Base-by-base conservation (phyloP, 2,113 vertebrate genomes). In the Eulemur macaco region DNA sequence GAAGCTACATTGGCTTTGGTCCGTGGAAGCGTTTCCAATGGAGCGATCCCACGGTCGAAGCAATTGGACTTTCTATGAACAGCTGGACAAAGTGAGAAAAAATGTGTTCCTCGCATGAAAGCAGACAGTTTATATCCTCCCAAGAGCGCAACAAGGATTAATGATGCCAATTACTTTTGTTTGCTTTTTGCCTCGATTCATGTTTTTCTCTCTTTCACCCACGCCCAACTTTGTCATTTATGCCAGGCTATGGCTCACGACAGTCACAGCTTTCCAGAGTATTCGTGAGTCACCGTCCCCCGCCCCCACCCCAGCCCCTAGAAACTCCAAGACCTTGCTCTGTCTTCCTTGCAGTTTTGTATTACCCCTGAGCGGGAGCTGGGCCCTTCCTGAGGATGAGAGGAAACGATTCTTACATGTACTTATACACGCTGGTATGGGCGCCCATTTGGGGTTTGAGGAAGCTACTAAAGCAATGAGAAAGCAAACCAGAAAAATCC, bases 121-220 rank as follows among this genome's bases (percentile, higher is more conserved):
- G 60, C 69, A 20, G 34, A 89, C 76, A 64, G 60, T 60, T 85
- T 13, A n/a, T 37, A 15, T 15, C 37, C 0, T 60, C n/a, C 87
- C 71, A 5, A 25, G 93, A 80, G 95, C 64, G 80, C 64, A 13
- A 12, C 20, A 0, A 0, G 31, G 71, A 95, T 82, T 88, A 73
- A 58, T 5, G 52, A 74, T 10, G 47, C 56, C 90, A 50, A 12
- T 89, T 52, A 74, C 87, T 63, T 34, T 39, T 91, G 91, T 83
- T 89, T 74, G 66, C 37, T 78, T 87, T 93, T 87, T 83, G 64
- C 73, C 50, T 94, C 23, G 77, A 12, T 52, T 87, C 94, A 34
- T 89, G 71, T 42, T 78, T 74, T 78, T 17, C 71, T 60, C 66
- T 78, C 4, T 0, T 8, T 92, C 63, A 7, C 73, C 82, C 82